These are phyloP conservation scores for Epistrophella euchroma DNA, from an alignment of 2,888 invertebrate species.

Conservation along the genomic window DNA sequence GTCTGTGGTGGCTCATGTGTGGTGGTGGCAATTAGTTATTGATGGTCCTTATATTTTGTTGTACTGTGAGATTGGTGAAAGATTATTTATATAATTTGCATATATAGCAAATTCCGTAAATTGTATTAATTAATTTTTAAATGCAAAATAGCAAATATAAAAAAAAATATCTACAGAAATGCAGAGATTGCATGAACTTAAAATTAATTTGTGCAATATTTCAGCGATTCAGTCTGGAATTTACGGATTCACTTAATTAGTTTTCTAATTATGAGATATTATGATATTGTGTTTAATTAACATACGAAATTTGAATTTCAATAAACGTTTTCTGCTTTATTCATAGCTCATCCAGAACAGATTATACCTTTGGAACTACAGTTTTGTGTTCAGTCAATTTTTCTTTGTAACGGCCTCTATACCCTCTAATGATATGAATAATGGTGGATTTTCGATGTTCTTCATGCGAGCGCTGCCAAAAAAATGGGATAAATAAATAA, in stretches of 20 bases:
- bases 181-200: neutral
- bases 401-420: too few species aligned
- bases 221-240: constrained; percentile 10
- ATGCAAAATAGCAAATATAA: constrained; percentile 25
- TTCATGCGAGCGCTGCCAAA: too few species aligned
- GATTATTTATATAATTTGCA: constrained; percentile 66
- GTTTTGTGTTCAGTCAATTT: too few species aligned
- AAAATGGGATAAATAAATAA: too few species aligned
- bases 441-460: too few species aligned
- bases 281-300: neutral
- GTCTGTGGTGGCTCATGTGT: constrained; percentile 55
- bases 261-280: constrained; percentile 4
- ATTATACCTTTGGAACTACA: too few species aligned
- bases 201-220: constrained; percentile 10
- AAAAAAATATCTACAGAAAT: constrained; percentile 1
- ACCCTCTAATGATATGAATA: too few species aligned
- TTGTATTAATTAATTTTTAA: constrained; percentile 67
- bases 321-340: too few species aligned
- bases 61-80: constrained; percentile 32
- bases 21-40: constrained; percentile 71
- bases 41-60: constrained; percentile 61
- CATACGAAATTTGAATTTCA: neutral
- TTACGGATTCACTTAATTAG: constrained; percentile 10
- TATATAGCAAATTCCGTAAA: constrained; percentile 60
- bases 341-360: too few species aligned